Base-by-base conservation (phyloP, 2,797 vertebrate species). In the Pseudomugil gertrudae region DNA sequence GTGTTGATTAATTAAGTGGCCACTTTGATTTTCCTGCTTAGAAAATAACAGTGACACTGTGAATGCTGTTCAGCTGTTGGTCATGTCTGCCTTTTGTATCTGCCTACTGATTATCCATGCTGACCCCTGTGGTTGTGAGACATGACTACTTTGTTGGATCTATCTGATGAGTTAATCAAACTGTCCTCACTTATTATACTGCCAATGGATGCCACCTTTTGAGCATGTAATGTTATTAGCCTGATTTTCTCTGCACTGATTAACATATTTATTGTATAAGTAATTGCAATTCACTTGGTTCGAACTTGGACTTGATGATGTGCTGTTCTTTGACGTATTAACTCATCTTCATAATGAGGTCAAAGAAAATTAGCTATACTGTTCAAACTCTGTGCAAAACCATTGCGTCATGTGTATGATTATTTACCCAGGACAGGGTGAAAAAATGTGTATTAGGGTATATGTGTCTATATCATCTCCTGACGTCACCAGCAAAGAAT, bases 21-120 rank as follows among this genome's bases (percentile, higher is more conserved):
- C 30, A 48, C 63, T 84, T 78, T 74, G 56, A 82, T 83, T 81
- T 45, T 82, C 73, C 51, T 52, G 68, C 53, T 32, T 57, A 40
- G 62, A 63, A 74, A 83, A 81, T 51, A 51, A 40, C 52, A 33
- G 43, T 36, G 56, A 4, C 15, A 26, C 8, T 10, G 63, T 56
- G 48, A 30, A 55, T 72, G 55, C 38, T 71, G 61, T 70, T 72
- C 43, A 38, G 69, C 56, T 43, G 0, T 54, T 30, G 17, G 35
- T 55, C 45, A 40, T 10, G 26, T 30, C 52, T 65, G 53, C 32
- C 57, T 74, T 63, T 55, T 66, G 43, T 59, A 35, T 21, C n/a
- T 24, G 33, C 17, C 10, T 19, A 38, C 48, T 68, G 29, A 74
- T 77, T 36, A 55, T 69, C 57, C 57, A 5, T 43, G 62, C 51